Base-by-base conservation (phyloP, 2,797 vertebrate species). In the Propithecus perrieri region DNA sequence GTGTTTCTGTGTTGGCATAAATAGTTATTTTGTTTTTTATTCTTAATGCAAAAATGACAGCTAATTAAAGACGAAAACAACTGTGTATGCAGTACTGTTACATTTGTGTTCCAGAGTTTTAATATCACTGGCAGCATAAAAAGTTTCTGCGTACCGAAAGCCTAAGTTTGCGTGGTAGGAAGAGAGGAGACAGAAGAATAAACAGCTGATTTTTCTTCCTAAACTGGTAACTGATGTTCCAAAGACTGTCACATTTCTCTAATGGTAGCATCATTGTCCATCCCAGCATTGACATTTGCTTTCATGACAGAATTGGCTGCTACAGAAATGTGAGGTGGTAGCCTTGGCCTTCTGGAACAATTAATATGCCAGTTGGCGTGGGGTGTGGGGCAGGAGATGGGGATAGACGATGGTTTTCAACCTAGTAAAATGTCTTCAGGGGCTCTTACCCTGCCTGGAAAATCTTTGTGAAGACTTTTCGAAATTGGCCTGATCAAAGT, bases 261-360 rank as follows among this genome's bases (percentile, higher is more conserved):
- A 76, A 53, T 91, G 72, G 89, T 30, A 50, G 74, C n/a, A 76
- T 65, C 63, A 18, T 65, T 65, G 33, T 65, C 30, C 71, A 2
- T 71, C 61, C 80, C 26, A 35, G 55, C 53, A 33, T 55, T 89
- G 96, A 3, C 74, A 87, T 96, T 85, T 94, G 81, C 93, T 97
- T 96, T 97, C 50, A 5, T 85, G 69, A 41, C 91, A 81, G 80
- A 85, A 89, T 90, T 94, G 87, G 91, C 33, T 74, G 91, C 72
- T 94, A 33, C 89, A 80, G 96, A 93, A 87, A 91, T 92, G 80
- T 18, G 91, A 95, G 89, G 85, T 91, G 88, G 69, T 95, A 96
- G 83, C 69, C 75, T 97, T 89, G 80, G 80, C 89, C 95, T 96
- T 97, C 61, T 96, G 90, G 91, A 85, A 48, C 67, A 20, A 76